Percentiles rank a stretch among this genome's conserved stretches.
Evolutionary conservation across 37 sponge, comb jelly and placozoan species (phyloP).

Genomic region (Crambe crambe): DNA sequence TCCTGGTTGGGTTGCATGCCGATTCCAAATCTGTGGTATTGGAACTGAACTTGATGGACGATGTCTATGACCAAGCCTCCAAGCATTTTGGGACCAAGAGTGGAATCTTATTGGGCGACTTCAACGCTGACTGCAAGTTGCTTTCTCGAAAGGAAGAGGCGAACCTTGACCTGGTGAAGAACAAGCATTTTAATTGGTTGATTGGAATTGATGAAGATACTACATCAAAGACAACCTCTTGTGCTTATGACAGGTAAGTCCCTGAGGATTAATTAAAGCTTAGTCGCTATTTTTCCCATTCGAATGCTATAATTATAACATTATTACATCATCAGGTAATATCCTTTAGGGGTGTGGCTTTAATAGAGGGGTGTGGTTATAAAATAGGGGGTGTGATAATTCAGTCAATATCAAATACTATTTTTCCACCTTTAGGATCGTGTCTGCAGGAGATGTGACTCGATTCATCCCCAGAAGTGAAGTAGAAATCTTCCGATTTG

Average conservation of each 20-base stretch:
- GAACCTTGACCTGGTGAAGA: slow-evolving; percentile 45
- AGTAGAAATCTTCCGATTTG: slow-evolving; percentile 63
- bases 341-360: too few species aligned
- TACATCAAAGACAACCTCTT: slow-evolving; percentile 60
- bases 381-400: too few species aligned
- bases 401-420: too few species aligned
- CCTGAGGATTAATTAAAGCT: neutral
- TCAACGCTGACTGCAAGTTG: slow-evolving; percentile 89
- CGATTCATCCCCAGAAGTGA: neutral
- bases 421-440: too few species aligned
- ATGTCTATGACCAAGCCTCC: slow-evolving; percentile 57
- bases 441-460: too few species aligned
- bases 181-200: slow-evolving; percentile 77
- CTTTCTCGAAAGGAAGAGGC: slow-evolving; percentile 14
- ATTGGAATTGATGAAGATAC: slow-evolving; percentile 63
- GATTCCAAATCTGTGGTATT: slow-evolving; percentile 51
- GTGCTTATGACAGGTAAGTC: slow-evolving; percentile 93
- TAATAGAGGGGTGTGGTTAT: too few species aligned
- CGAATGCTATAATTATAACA: too few species aligned
- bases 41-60: slow-evolving; percentile 77
- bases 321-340: too few species aligned
- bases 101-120: slow-evolving; percentile 82
- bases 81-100: slow-evolving; percentile 5
- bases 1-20: slow-evolving; percentile 75
- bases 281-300: too few species aligned